phyloP scores from a whole-genome alignment of 2,888 invertebrate genomes.

The Micoletzkya japonica region DNA sequence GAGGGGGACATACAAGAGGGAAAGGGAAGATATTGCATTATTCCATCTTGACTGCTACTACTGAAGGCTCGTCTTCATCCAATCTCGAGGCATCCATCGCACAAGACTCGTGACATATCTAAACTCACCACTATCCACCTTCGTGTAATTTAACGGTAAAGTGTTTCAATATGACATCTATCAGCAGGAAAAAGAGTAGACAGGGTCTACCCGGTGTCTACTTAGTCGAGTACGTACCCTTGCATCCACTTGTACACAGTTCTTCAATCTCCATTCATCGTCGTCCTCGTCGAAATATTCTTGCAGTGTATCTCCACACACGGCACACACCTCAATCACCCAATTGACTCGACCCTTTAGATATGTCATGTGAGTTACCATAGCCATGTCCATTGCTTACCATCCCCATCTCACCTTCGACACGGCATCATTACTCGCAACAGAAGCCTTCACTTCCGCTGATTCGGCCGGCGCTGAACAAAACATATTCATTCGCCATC shows the following conservation, averaged over 20 bases:
- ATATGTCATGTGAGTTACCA: no score
- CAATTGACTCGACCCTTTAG: no score
- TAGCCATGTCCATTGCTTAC: not conserved
- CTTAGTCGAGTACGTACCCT: not conserved
- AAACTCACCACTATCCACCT: not conserved
- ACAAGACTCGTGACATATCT: slow-evolving; percentile 17
- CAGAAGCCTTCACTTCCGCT: slow-evolving; percentile 4
- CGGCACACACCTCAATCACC: slow-evolving; percentile 82
- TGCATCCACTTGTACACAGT: slow-evolving; percentile 35
- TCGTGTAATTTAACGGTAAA: not conserved
- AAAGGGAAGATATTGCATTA: no score
- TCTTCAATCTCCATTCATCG: slow-evolving; percentile 88
- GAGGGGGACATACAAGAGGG: no score
- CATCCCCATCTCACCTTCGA: slow-evolving; percentile 14
- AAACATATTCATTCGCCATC: not conserved
- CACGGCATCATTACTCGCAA: slow-evolving; percentile 9
- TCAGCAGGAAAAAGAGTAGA: not conserved
- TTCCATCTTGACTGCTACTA: no score
- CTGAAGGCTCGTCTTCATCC: slow-evolving; percentile 5
- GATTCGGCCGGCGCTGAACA: slow-evolving; percentile 6
- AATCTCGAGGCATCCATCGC: not conserved
- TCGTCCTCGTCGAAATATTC: slow-evolving; percentile 94
- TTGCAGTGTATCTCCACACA: slow-evolving; percentile 89
- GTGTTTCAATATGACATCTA: not conserved
- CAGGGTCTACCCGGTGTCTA: no score